phyloP scores from a whole-genome alignment of 2,888 invertebrate genomes.

The Deroplatys truncata region DNA sequence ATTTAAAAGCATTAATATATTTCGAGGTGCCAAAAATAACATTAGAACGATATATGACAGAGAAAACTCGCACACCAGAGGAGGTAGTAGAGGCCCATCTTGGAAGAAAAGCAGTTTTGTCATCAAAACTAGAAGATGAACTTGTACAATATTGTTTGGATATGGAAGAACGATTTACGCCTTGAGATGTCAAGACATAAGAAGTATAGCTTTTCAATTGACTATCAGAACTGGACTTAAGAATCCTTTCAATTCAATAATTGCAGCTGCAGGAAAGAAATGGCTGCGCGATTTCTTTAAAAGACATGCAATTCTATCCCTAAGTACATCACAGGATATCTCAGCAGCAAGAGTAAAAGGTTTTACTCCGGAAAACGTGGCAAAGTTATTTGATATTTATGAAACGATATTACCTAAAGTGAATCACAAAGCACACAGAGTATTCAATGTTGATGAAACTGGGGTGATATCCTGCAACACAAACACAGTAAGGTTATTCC shows the following conservation, averaged over 20 bases:
- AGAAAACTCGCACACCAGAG: too few relatives aligned
- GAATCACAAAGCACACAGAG: neutral
- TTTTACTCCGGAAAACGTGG: neutral
- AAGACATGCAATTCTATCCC: neutral
- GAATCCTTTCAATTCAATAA: neutral
- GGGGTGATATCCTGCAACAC: slow-evolving; percentile 36
- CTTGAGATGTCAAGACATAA: neutral
- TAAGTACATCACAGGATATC: neutral
- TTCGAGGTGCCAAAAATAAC: too few relatives aligned
- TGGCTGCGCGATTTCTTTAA: neutral
- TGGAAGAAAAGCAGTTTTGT: too few relatives aligned
- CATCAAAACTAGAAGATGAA: neutral
- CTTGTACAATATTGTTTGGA: neutral
- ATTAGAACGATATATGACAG: too few relatives aligned
- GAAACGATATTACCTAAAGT: neutral
- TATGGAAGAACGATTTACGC: neutral
- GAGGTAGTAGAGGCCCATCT: too few relatives aligned
- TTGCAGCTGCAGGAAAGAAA: neutral
- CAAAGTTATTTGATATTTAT: neutral
- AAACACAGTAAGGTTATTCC: slow-evolving; percentile 34
- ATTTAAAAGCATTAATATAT: too few relatives aligned
- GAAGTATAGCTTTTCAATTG: too few relatives aligned
- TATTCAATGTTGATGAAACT: slow-evolving; percentile 36
- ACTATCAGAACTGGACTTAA: neutral
- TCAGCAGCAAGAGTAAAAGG: neutral